phyloP scores from a whole-genome alignment of 35 echinoderm and acorn worm species.

The Ptychodera flava region DNA sequence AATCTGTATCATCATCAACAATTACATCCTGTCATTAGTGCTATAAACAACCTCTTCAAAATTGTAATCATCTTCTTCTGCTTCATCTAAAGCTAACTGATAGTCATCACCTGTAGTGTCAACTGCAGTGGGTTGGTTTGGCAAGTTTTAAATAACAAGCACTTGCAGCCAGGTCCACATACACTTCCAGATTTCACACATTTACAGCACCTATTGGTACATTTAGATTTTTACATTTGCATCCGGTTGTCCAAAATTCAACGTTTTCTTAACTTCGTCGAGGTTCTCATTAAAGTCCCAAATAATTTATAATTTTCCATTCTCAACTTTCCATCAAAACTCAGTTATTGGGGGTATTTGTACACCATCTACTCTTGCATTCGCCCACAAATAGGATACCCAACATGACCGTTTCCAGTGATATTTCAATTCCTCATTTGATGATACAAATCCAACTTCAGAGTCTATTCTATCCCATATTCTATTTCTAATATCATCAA shows the following conservation, averaged over 20 bases:
- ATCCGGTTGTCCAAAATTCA: conserved; percentile 15
- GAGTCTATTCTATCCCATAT: no score
- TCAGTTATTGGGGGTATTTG: conserved; percentile 7
- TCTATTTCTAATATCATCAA: no score
- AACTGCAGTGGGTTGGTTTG: no score
- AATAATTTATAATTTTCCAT: conserved; percentile 16
- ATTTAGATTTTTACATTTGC: conserved; percentile 30
- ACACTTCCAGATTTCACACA: conserved; percentile 2
- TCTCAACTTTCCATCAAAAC: no score
- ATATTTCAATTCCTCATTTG: conserved; percentile 21
- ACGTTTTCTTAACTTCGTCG: conserved; percentile 3
- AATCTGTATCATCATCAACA: no score
- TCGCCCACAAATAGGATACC: neutral
- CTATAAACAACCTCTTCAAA: no score
- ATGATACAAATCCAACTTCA: conserved; percentile 32
- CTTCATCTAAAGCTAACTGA: no score
- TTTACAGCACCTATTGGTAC: conserved; percentile 17
- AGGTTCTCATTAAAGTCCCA: conserved; percentile 36
- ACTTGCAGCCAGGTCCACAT: conserved; percentile 17
- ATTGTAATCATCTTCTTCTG: no score
- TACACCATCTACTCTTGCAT: conserved; percentile 6
- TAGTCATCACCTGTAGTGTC: no score
- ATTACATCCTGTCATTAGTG: no score
- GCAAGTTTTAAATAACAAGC: conserved; percentile 12
- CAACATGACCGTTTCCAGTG: no score